Evolutionary conservation across 2,888 invertebrate genomes (phyloP), one percentile per base, ranked within the genome.

Genomic region (Peribatodes rhomboidaria): DNA sequence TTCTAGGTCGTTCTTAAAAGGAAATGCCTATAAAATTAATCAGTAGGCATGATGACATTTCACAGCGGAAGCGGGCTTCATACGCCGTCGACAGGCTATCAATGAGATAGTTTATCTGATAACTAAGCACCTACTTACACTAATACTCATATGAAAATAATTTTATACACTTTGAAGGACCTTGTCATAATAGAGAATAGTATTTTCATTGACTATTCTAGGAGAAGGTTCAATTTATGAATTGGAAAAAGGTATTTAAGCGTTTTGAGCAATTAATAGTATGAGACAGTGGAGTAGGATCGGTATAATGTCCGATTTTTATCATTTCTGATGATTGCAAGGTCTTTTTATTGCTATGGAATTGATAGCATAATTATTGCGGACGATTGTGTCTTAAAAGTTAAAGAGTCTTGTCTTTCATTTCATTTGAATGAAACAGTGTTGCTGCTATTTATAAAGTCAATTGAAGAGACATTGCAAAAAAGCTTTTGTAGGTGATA

Each of bases 341-440:
- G 27, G 27, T 27, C 9, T 14, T 31, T 11, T 46, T 46, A 22
- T 46, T 31, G 50, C 20, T 27, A 18, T 31, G 14, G 18, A 53
- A 42, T 57, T 50, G 44, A 62, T 57, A 56, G 27, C 27, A 33
- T 62, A 57, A 57, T 62, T 56, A 62, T 46, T 44, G 56, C 44
- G 27, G 46, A 56, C 37, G 18, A 44, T 44, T 44, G 39, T 44
- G 3, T 41, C 3, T 39, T 16, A 10, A 35, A 33, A 27, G 3
- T 27, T 27, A 27, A n/a, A 27, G 27, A 6, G 27, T 27, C 27
- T 27, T 27, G 27, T 27, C 6, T 27, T 27, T 27, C 27, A 4
- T 52, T 39, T n/a, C 27, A 62, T 59, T 33, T 39, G 47, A 22
- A 54, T 50, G 4, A 37, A 13, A 58, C 61, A 61, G 31, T 47